These are phyloP conservation scores for Cirrhinus molitorella DNA, from an alignment of 2,797 vertebrate species.

Conservation along the genomic window DNA sequence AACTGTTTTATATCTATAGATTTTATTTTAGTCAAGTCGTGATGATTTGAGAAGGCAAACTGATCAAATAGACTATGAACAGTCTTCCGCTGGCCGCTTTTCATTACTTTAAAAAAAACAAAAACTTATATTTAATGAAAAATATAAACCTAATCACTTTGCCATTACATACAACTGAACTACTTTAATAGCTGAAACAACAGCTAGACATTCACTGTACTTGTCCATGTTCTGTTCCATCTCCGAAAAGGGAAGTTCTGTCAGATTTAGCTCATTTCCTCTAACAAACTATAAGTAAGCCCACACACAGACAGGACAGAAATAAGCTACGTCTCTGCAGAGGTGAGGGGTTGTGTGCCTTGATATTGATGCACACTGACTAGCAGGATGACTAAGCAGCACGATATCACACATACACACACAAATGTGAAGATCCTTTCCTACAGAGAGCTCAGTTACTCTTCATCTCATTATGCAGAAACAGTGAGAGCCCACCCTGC, in stretches of 20 bases:
- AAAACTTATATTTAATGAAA: no score
- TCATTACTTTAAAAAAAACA: no score
- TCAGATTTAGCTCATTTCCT: background rate
- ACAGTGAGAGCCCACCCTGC: background rate
- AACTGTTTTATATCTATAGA: no score
- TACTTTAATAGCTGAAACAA: no score
- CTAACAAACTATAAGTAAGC: background rate
- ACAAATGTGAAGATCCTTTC: constrained; percentile 53
- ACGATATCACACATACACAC: constrained; percentile 26
- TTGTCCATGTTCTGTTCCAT: no score
- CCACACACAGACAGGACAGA: constrained; percentile 36
- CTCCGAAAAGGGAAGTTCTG: background rate
- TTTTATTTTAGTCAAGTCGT: no score
- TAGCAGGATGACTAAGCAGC: constrained; percentile 53
- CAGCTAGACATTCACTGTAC: no score
- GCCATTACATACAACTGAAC: no score
- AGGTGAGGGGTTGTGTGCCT: constrained; percentile 25
- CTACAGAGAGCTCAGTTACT: constrained; percentile 31
- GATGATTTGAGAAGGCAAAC: no score
- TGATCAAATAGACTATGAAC: no score
- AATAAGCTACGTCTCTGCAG: constrained; percentile 14
- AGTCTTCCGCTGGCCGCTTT: no score
- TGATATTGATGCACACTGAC: constrained; percentile 54
- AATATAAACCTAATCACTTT: no score
- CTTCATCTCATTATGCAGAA: constrained; percentile 32